Conservation (phyloP, 1,140 invertebrate species). For the Drosophila equinoxialis region DNA sequence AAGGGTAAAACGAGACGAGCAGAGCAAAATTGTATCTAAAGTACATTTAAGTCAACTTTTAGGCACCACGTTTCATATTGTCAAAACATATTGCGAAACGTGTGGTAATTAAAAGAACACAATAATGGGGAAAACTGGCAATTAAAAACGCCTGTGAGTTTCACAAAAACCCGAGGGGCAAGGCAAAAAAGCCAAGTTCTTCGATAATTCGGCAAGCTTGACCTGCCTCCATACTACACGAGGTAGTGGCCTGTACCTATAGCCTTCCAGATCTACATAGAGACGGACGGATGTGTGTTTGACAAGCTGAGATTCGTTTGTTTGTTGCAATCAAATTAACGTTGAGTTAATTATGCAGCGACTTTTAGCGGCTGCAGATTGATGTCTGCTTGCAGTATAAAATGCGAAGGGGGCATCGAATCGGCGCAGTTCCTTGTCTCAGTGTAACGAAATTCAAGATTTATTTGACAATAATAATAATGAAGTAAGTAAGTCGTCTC, state of each 20-base stretch:
- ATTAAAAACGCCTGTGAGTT: neutral
- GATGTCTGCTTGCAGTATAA: neutral
- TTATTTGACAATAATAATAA: slow-evolving; percentile 61
- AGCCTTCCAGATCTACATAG: too few relatives aligned
- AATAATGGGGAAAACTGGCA: neutral
- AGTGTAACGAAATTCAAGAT: slow-evolving; percentile 39
- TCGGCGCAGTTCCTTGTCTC: slow-evolving; percentile 13
- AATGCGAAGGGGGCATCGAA: neutral
- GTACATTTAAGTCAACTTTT: slow-evolving; percentile 42
- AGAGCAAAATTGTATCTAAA: slow-evolving; percentile 22
- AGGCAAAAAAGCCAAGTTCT: neutral
- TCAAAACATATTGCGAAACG: slow-evolving; percentile 40
- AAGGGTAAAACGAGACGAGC: slow-evolving; percentile 5
- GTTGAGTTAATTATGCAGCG: slow-evolving; percentile 31
- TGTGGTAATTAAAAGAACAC: slow-evolving; percentile 47
- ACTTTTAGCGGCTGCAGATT: neutral
- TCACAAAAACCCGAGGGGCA: slow-evolving; percentile 7
- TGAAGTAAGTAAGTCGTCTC: too few relatives aligned
- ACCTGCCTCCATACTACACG: too few relatives aligned
- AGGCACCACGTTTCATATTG: slow-evolving; percentile 38
- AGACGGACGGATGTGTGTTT: too few relatives aligned
- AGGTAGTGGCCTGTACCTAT: too few relatives aligned
- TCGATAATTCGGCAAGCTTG: slow-evolving; percentile 23
- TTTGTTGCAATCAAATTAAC: slow-evolving; percentile 38
- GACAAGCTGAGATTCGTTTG: too few relatives aligned